phyloP scores from a whole-genome alignment of 2,888 invertebrate species.

The Globia sparganii region DNA sequence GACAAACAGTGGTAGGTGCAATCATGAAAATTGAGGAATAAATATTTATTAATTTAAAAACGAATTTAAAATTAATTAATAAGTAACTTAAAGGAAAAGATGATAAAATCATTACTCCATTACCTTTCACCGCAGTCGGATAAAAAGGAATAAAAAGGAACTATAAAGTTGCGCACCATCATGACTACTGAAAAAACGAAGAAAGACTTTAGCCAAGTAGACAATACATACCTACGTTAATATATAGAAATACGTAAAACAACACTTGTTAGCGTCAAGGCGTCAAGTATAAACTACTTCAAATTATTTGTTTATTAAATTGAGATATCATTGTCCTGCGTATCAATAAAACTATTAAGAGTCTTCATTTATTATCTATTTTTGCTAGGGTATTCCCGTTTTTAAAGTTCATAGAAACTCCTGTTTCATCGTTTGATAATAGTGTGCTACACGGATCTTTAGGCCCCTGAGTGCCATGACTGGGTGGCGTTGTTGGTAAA shows the following conservation, averaged over 20 bases:
- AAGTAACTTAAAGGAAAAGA: no score
- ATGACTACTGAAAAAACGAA: not conserved
- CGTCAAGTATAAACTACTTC: constrained; percentile 25
- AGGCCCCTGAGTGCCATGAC: not conserved
- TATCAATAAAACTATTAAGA: not conserved
- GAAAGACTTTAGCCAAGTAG: not conserved
- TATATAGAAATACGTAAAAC: not conserved
- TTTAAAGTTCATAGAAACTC: not conserved
- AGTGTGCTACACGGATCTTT: not conserved
- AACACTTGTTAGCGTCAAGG: constrained; percentile 1
- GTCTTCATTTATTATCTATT: not conserved
- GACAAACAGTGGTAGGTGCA: no score
- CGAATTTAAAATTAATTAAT: no score
- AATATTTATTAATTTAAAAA: no score
- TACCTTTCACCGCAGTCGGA: not conserved
- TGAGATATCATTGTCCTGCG: constrained; percentile 26
- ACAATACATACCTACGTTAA: not conserved
- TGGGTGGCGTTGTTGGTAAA: not conserved
- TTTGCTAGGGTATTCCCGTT: constrained; percentile 26
- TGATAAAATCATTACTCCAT: no score
- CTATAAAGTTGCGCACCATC: not conserved
- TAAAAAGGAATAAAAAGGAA: not conserved
- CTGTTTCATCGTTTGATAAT: not conserved
- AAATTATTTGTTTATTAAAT: constrained; percentile 7
- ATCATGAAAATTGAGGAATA: no score